A percentile compares a stretch with the other conserved stretches of the same genome.
phyloP scores from a whole-genome alignment of 2,113 vertebrate species.

The Tauraco erythrolophus region DNA sequence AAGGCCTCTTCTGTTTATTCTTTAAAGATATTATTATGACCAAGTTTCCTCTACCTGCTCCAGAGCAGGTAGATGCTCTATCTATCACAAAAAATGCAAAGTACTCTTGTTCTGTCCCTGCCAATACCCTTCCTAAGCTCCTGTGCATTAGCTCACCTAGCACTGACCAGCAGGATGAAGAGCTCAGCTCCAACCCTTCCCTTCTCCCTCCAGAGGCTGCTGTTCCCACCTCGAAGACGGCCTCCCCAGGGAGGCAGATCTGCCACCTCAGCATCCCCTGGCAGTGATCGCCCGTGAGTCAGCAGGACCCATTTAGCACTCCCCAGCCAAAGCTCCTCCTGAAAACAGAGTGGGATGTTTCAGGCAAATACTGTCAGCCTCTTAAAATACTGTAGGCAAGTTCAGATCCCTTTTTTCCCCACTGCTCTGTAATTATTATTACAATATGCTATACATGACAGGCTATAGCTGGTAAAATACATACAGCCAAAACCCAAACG shows the following conservation, averaged over 20 bases:
- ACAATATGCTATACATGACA: background rate
- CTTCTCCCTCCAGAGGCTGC: background rate
- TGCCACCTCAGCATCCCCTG: constrained; percentile 15
- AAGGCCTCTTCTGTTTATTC: background rate
- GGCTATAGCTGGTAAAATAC: constrained; percentile 5
- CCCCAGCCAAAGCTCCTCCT: background rate
- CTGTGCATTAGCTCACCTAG: accelerated
- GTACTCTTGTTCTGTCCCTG: background rate
- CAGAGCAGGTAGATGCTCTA: background rate
- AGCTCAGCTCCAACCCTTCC: background rate
- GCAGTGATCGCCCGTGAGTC: constrained; percentile 12
- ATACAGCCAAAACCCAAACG: background rate
- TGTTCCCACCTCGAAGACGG: background rate
- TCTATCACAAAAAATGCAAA: background rate
- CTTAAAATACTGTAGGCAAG: constrained; percentile 32
- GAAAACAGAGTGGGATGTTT: constrained; percentile 49
- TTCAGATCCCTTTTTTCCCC: background rate
- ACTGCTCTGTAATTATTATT: constrained; percentile 33
- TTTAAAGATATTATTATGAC: background rate
- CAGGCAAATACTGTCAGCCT: constrained; percentile 44
- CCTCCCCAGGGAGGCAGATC: background rate
- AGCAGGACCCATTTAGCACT: constrained; percentile 32
- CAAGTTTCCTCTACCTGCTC: background rate
- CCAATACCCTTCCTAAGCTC: background rate
- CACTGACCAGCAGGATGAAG: background rate